These are phyloP conservation scores for Pygoscelis adeliae DNA, from an alignment of 2,113 vertebrate species.

Conservation along the genomic window DNA sequence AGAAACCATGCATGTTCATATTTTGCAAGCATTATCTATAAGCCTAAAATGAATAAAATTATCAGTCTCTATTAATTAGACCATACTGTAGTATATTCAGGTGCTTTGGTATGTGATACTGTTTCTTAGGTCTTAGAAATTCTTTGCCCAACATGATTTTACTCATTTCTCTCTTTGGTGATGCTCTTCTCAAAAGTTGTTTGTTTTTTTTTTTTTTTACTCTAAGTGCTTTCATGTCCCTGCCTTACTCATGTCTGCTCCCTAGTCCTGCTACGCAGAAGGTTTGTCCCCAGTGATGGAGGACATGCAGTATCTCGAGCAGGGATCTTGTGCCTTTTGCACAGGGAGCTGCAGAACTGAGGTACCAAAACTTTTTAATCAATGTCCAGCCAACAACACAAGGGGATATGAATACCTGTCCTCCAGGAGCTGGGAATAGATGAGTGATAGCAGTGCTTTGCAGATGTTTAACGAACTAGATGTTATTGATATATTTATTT, in stretches of 20 bases:
- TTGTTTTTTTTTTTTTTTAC: background rate
- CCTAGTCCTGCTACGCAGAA: background rate
- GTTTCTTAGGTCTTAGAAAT: background rate
- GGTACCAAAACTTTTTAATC: background rate
- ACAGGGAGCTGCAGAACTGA: background rate
- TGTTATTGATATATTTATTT: background rate
- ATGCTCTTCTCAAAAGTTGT: background rate
- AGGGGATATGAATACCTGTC: background rate
- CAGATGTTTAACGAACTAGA: background rate
- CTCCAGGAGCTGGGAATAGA: background rate
- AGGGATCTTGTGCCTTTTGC: background rate
- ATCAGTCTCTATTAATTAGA: background rate
- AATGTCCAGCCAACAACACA: background rate
- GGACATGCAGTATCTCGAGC: background rate
- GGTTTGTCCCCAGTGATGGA: background rate
- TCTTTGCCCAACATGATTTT: fast-evolving
- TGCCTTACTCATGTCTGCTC: background rate
- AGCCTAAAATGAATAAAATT: background rate
- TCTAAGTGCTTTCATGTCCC: background rate
- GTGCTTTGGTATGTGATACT: background rate
- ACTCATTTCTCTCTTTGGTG: background rate
- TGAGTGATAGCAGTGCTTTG: background rate
- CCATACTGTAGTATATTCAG: background rate
- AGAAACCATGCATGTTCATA: background rate
- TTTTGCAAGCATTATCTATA: background rate